Conservation (phyloP, 1,140 invertebrate genomes). For the Ephestia elutella region DNA sequence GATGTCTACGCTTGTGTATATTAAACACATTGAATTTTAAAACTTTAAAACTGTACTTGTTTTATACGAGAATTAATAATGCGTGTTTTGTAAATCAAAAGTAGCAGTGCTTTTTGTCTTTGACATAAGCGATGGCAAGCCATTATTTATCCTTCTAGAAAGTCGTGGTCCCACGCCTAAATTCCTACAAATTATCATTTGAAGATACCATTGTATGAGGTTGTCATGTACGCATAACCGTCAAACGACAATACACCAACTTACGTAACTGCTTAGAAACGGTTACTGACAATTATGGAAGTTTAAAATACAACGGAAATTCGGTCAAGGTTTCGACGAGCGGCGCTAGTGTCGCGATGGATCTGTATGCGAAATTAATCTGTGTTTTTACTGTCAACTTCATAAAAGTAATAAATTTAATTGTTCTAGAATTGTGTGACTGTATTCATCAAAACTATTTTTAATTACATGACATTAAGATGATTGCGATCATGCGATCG, state of each 20-base stretch:
- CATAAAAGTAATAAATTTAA: no score
- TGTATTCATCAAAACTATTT: no score
- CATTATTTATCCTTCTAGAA: not conserved
- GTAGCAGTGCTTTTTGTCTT: not conserved
- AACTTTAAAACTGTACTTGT: no score
- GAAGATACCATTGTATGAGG: not conserved
- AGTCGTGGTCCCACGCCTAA: not conserved
- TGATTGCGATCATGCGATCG: no score
- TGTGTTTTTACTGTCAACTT: not conserved
- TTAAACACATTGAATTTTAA: no score
- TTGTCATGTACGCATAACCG: not conserved
- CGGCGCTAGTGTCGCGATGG: not conserved
- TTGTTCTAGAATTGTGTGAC: no score
- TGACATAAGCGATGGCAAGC: not conserved
- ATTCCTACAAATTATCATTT: slow-evolving; percentile 1
- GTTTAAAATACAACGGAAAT: slow-evolving; percentile 16
- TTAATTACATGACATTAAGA: no score
- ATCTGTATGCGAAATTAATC: not conserved
- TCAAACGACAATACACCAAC: not conserved
- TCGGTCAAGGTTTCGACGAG: slow-evolving; percentile 15
- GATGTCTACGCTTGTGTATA: no score
- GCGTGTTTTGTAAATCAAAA: no score
- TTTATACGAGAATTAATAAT: no score
- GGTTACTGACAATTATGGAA: slow-evolving; percentile 20
- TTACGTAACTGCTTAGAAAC: slow-evolving; percentile 3